phyloP scores from a whole-genome alignment of 2,113 vertebrate species.

The Eclectus roratus region DNA sequence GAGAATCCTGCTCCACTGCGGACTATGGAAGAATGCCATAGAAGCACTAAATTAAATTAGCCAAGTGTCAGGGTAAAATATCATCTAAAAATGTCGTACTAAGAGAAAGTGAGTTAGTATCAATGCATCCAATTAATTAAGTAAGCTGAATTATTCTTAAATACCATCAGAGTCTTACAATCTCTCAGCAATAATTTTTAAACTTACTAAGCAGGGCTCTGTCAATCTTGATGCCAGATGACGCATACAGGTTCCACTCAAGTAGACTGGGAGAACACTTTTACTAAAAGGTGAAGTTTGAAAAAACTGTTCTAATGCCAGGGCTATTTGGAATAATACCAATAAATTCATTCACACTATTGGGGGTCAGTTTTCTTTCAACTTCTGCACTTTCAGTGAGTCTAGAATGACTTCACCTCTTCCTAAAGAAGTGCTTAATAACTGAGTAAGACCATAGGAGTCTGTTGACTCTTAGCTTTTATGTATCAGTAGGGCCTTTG shows the following conservation, averaged over 20 bases:
- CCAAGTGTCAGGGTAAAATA: neutral
- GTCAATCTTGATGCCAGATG: neutral
- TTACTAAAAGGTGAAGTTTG: neutral
- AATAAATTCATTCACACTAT: accelerated
- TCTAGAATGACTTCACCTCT: neutral
- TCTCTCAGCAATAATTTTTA: neutral
- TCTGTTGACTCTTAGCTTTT: neutral
- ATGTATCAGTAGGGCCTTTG: accelerated
- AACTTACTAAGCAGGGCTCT: neutral
- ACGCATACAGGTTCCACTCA: neutral
- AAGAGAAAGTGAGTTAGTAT: neutral
- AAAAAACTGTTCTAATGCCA: neutral
- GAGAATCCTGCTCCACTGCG: neutral
- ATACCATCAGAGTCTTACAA: neutral
- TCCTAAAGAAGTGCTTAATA: neutral
- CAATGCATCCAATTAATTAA: neutral
- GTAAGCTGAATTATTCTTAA: neutral
- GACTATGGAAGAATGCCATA: neutral
- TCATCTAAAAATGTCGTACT: neutral
- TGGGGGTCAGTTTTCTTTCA: neutral
- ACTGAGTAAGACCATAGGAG: accelerated
- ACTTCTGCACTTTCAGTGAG: accelerated
- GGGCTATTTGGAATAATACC: neutral
- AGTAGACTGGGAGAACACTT: neutral
- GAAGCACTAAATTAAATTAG: neutral